Evolutionary conservation across 2,797 vertebrate genomes (phyloP).

Genomic region (Cuniculus paca): DNA sequence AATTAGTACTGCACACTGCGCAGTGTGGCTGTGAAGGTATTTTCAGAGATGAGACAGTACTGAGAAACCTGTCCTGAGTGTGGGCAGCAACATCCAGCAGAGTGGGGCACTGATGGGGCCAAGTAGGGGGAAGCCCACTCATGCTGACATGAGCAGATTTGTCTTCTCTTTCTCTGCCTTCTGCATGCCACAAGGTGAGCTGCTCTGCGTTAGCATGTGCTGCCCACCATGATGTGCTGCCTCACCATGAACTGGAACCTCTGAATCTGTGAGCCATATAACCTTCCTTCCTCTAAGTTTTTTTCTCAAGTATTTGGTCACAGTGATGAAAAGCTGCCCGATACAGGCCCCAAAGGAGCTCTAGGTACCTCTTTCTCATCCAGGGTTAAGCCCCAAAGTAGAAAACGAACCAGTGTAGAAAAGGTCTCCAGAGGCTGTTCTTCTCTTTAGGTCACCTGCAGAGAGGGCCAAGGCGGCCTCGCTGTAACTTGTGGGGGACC

Average conservation of each 20-base stretch:
- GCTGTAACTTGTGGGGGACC: conserved; percentile 33
- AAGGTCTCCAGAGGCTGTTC: background rate
- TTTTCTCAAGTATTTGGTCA: background rate
- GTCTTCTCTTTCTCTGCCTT: background rate
- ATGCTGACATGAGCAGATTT: background rate
- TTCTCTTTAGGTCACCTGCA: conserved; percentile 13
- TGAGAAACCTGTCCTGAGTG: background rate
- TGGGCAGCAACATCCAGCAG: background rate
- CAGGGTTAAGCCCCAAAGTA: background rate
- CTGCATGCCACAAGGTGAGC: background rate
- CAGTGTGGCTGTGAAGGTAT: background rate
- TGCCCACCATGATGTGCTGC: background rate
- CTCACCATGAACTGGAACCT: background rate
- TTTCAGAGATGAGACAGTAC: background rate
- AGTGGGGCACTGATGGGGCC: background rate
- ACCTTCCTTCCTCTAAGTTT: background rate
- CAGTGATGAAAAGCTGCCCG: background rate
- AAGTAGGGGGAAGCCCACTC: background rate
- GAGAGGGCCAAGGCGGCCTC: background rate
- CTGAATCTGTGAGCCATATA: background rate
- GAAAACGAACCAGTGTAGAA: conserved; percentile 57
- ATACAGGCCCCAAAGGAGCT: background rate
- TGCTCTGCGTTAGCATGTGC: background rate
- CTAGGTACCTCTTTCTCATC: background rate
- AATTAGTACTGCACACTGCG: background rate